Evolutionary conservation across 2,113 vertebrate species (phyloP), one percentile per base, ranked within the genome.

Genomic region (Pygoscelis adeliae): DNA sequence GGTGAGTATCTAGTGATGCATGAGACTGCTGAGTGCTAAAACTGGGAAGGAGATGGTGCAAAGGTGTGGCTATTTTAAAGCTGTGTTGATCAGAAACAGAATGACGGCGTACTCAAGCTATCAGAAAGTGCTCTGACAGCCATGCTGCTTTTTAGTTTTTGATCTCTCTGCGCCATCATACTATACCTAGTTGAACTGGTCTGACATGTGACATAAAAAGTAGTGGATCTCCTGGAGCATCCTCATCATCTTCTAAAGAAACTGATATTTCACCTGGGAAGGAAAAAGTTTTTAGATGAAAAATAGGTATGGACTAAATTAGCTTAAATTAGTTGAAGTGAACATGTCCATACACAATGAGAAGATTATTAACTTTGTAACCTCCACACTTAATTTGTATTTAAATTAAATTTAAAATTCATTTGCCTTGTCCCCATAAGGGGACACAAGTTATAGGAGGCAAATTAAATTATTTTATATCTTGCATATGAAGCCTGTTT

Each of bases 191-290:
- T 93, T 97, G 97, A 88, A 96, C 87, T 95, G 95, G 90, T 97
- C 89, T 97, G 94, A 97, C 83, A 82, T 95, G 98, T 55, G 98
- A 97, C 95, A 97, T 89, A 90, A 96, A 94, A 95, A 97, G 97
- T 23, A 98, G 77, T 91, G 97, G 93, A 93, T 98, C 98, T 96
- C 89, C 93, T 95, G 97, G 63, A 82, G 80, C 81, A 44, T 97
- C 96, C 81, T 97, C 97, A 30, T 98, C 97, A 72, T 98, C 98
- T 96, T 98, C 97, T 96, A 97, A 93, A 93, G 92, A 96, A 97
- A 97, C 53, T 85, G 97, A 85, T 78, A 95, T 83, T 95, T 98
- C 97, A 78, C 97, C 98, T 98, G 55, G 53, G 96, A 95, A 88
- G 89, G 90, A 97, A 94, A 97, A 53, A 96, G 81, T 55, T 96